phyloP scores from a whole-genome alignment of 64 coral and sea anemone genomes.

The Cladopsammia gracilis region DNA sequence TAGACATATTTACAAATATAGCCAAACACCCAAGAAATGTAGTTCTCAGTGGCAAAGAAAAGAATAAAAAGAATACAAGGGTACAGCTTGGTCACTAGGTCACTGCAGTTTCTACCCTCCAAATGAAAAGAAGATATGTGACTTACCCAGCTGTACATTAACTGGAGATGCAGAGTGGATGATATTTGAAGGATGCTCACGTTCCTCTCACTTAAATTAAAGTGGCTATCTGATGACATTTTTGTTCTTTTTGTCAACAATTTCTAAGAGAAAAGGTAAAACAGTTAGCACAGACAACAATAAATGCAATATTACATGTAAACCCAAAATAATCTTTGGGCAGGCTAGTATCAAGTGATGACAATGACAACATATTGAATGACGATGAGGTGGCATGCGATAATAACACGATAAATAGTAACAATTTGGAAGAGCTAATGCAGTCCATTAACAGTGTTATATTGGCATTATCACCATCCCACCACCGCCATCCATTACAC shows the following conservation, averaged over 20 bases:
- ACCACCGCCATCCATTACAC: neutral
- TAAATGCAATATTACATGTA: conserved; percentile 49
- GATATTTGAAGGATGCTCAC: conserved; percentile 47
- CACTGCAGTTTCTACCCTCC: conserved; percentile 4
- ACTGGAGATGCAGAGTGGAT: conserved; percentile 3
- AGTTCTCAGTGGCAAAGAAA: neutral
- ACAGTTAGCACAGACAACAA: neutral
- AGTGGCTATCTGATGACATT: conserved; percentile 1
- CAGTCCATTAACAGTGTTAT: conserved; percentile 21
- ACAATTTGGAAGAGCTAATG: conserved; percentile 4
- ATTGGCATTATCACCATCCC: conserved; percentile 14
- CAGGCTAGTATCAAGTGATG: conserved; percentile 2
- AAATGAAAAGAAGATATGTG: conserved; percentile 19
- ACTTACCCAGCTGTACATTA: conserved; percentile 17
- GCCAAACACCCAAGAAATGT: conserved; percentile 17
- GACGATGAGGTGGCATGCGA: neutral
- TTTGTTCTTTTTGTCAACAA: conserved; percentile 39
- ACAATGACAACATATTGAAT: conserved; percentile 5
- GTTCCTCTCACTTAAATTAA: conserved; percentile 56
- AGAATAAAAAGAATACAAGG: neutral
- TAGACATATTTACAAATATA: conserved; percentile 6
- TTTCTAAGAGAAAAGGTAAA: conserved; percentile 31
- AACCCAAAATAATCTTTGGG: neutral
- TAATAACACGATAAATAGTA: neutral
- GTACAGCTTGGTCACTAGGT: conserved; percentile 14